These are phyloP conservation scores for Cheilosia vulpina DNA, from an alignment of 2,888 invertebrate genomes.

Conservation along the genomic window DNA sequence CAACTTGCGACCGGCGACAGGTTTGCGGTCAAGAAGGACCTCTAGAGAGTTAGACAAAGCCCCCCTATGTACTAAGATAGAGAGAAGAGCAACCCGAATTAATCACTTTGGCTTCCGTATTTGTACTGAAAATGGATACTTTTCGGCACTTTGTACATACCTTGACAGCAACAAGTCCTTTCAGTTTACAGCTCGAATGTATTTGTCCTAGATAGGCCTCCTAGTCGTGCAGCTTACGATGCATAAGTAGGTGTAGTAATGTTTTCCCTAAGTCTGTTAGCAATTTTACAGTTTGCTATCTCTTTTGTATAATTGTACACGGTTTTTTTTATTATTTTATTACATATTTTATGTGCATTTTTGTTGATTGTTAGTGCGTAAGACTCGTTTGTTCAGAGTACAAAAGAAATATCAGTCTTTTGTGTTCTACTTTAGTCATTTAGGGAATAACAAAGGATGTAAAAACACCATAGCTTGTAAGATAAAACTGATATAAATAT, in stretches of 20 bases:
- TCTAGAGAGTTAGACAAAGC: slow-evolving; percentile 52
- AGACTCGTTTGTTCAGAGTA: slow-evolving; percentile 53
- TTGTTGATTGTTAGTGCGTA: slow-evolving; percentile 39
- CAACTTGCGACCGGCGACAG: slow-evolving; percentile 18
- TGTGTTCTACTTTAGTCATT: slow-evolving; percentile 64
- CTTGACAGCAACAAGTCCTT: slow-evolving; percentile 30
- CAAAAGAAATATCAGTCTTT: slow-evolving; percentile 58
- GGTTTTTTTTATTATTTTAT: slow-evolving; percentile 19
- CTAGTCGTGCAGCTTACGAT: slow-evolving; percentile 34
- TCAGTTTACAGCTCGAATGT: slow-evolving; percentile 18
- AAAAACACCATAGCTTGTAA: slow-evolving; percentile 40
- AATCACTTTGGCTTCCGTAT: slow-evolving; percentile 71
- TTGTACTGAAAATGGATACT: slow-evolving; percentile 35
- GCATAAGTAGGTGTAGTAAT: slow-evolving; percentile 9
- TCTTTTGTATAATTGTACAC: slow-evolving; percentile 30
- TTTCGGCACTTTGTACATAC: slow-evolving; percentile 55
- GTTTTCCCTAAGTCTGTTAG: slow-evolving; percentile 66
- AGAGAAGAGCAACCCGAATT: slow-evolving; percentile 65
- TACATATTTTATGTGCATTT: slow-evolving; percentile 16
- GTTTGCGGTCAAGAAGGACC: slow-evolving; percentile 54
- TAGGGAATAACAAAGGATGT: neutral
- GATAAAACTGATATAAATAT: slow-evolving; percentile 50
- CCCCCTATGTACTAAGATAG: slow-evolving; percentile 57
- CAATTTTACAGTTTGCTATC: slow-evolving; percentile 17
- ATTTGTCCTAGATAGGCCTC: slow-evolving; percentile 13